Conservation (phyloP, 1,140 invertebrate genomes). For the Tetragnatha versicolor region DNA sequence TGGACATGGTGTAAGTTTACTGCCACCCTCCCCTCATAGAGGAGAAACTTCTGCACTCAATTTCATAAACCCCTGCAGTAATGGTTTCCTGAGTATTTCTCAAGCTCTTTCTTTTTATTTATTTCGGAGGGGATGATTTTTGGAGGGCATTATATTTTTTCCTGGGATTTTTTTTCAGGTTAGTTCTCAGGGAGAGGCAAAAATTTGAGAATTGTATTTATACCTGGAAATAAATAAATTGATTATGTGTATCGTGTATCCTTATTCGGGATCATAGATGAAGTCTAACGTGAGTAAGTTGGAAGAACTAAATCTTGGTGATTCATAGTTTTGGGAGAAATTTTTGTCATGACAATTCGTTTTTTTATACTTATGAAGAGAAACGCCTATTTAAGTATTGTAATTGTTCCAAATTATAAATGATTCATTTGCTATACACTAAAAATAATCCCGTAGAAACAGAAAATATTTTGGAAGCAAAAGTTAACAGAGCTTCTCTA, state of each 20-base stretch:
- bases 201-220: background rate
- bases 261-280: background rate
- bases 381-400: too few species aligned
- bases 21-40: background rate
- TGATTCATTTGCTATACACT: too few species aligned
- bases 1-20: slow-evolving; percentile 37
- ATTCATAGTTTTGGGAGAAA: too few species aligned
- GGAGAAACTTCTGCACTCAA: slow-evolving; percentile 40
- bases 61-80: slow-evolving; percentile 49
- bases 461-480: too few species aligned
- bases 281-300: background rate
- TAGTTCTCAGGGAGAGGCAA: background rate
- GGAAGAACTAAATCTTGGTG: too few species aligned
- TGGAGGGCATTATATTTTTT: background rate
- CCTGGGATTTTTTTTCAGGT: background rate
- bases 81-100: slow-evolving; percentile 50
- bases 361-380: too few species aligned
- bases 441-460: too few species aligned
- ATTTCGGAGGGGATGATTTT: background rate
- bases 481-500: too few species aligned
- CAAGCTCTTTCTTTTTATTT: slow-evolving; percentile 21
- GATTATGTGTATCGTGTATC: background rate
- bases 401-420: too few species aligned
- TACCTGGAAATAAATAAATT: background rate
- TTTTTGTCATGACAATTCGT: too few species aligned